These are phyloP conservation scores for Heliconius charithonia DNA, from an alignment of 2,888 invertebrate genomes.

Conservation along the genomic window DNA sequence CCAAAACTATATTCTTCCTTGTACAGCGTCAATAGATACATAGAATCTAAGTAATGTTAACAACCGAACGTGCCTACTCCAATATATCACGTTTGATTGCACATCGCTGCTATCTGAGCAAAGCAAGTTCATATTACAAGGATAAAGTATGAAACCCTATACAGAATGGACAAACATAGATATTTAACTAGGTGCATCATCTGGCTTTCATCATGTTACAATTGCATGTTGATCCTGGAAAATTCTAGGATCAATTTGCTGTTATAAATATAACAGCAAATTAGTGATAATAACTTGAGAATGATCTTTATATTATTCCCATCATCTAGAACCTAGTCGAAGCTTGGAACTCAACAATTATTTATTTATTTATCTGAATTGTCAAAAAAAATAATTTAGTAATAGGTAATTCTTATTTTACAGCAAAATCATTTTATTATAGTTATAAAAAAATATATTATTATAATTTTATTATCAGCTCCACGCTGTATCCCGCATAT, in stretches of 20 bases:
- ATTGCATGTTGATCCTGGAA: neutral
- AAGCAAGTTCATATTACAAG: conserved; percentile 13
- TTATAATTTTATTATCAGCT: no score
- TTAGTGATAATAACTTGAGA: neutral
- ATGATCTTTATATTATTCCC: no score
- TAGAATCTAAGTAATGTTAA: neutral
- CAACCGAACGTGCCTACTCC: neutral
- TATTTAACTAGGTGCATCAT: neutral
- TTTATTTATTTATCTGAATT: no score
- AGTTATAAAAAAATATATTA: no score
- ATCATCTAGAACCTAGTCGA: no score
- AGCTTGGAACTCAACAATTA: no score
- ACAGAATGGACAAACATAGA: neutral
- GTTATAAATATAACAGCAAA: neutral
- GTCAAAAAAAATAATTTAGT: no score
- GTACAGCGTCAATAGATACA: neutral
- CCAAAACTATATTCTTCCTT: neutral
- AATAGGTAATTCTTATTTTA: no score
- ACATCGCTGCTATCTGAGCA: conserved; percentile 10
- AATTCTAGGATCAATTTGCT: no score
- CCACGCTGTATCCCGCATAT: no score
- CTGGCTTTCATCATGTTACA: neutral
- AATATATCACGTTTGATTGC: conserved; percentile 18
- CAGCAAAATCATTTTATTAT: no score
- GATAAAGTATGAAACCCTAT: conserved; percentile 10